Conservation (phyloP, 2,888 invertebrate genomes). For the Eulithis prunata region DNA sequence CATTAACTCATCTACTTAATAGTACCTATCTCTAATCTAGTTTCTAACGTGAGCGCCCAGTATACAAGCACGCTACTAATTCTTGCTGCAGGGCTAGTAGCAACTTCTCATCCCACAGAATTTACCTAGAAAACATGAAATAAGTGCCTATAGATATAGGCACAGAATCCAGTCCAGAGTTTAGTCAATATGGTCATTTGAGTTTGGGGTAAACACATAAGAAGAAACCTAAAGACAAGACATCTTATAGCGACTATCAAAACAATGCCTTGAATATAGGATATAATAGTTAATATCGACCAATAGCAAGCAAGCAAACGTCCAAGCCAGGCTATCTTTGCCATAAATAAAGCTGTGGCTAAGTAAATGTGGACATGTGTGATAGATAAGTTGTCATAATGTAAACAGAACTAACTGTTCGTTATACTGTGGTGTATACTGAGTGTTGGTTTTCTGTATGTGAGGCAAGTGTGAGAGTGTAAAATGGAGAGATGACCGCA, state of each 20-base stretch:
- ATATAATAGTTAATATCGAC: not conserved
- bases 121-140: too few relatives aligned
- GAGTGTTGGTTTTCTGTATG: slow-evolving; percentile 1
- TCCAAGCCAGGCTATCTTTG: slow-evolving; percentile 1
- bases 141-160: too few relatives aligned
- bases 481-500: slow-evolving; percentile 45
- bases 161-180: too few relatives aligned
- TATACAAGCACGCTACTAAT: not conserved
- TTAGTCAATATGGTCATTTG: too few relatives aligned
- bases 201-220: not conserved
- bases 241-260: not conserved
- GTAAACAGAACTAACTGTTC: not conserved
- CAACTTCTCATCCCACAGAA: too few relatives aligned
- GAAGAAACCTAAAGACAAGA: not conserved
- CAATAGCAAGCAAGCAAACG: slow-evolving; percentile 8
- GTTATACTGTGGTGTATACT: not conserved
- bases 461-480: slow-evolving; percentile 41
- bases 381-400: slow-evolving; percentile 15
- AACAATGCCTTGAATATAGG: not conserved
- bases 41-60: slow-evolving; percentile 1
- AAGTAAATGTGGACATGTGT: slow-evolving; percentile 9
- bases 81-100: too few relatives aligned
- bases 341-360: slow-evolving; percentile 17
- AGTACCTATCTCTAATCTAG: not conserved
- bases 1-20: slow-evolving; percentile 7